Evolutionary conservation across 2,113 vertebrate genomes (phyloP).

Genomic region (Nestor notabilis): DNA sequence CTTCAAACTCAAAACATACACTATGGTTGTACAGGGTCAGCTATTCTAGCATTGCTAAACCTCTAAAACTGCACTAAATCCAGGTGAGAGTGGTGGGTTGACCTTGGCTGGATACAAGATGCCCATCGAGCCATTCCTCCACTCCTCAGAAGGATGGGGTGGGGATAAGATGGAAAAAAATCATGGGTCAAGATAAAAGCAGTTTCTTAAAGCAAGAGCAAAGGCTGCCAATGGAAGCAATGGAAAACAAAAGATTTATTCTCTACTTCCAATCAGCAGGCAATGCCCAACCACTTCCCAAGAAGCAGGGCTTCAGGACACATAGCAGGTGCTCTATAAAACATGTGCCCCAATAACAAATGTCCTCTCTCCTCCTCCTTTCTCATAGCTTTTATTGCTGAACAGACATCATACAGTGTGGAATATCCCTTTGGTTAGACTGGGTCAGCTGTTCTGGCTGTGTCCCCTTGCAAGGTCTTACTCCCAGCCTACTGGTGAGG

Average conservation of each 20-base stretch:
- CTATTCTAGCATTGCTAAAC: neutral
- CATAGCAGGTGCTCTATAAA: neutral
- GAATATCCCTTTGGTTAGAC: neutral
- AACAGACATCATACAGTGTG: too few relatives aligned
- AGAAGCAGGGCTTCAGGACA: neutral
- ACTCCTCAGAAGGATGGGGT: neutral
- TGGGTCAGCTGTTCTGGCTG: neutral
- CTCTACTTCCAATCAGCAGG: neutral
- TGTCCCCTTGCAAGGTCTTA: neutral
- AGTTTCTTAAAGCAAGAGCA: neutral
- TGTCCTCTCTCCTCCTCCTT: neutral
- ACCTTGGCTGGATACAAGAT: neutral
- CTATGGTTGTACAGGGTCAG: accelerated
- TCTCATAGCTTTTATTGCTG: neutral
- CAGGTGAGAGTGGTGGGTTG: neutral
- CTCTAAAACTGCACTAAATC: neutral
- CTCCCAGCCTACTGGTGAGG: too few relatives aligned
- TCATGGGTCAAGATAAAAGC: neutral
- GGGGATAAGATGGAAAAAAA: neutral
- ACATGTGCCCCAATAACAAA: neutral
- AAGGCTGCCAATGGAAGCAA: neutral
- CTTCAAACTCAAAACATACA: neutral
- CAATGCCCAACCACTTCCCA: neutral
- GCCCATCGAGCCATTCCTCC: too few relatives aligned
- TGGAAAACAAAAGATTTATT: neutral